phyloP scores from a whole-genome alignment of 2,797 vertebrate species.

The Gallinago stenura region DNA sequence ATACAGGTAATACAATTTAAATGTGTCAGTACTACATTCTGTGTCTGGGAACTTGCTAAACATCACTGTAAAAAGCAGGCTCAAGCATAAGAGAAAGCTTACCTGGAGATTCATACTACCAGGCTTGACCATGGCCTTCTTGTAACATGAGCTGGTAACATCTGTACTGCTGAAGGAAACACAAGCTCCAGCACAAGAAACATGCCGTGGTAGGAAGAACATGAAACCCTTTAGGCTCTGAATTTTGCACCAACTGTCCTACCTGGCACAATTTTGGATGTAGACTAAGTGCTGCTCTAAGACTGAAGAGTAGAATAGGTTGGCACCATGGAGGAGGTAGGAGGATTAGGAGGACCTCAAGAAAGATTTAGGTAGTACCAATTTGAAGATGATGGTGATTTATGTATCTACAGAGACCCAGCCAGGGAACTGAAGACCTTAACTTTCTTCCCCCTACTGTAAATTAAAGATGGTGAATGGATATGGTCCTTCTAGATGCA shows the following conservation, averaged over 20 bases:
- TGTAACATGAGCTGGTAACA: neutral
- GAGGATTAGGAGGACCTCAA: neutral
- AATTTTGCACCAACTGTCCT: neutral
- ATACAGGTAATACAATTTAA: neutral
- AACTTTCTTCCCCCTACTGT: neutral
- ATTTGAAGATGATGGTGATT: neutral
- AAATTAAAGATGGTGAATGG: neutral
- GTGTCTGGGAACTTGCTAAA: neutral
- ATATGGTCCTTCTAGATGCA: neutral
- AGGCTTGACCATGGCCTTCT: neutral
- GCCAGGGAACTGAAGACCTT: neutral
- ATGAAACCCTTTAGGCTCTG: neutral
- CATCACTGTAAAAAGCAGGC: neutral
- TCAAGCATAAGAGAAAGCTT: neutral
- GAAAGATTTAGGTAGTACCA: neutral
- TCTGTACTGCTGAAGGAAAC: neutral
- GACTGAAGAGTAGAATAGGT: neutral
- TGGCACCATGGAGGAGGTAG: neutral
- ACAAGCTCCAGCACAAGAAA: neutral
- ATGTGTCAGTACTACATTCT: neutral
- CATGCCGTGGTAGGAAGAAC: neutral
- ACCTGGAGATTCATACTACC: neutral
- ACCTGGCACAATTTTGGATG: neutral
- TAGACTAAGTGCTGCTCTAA: neutral
- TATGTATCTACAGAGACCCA: neutral